phyloP scores from a whole-genome alignment of 2,797 vertebrate species.

The Poecilia wingei region DNA sequence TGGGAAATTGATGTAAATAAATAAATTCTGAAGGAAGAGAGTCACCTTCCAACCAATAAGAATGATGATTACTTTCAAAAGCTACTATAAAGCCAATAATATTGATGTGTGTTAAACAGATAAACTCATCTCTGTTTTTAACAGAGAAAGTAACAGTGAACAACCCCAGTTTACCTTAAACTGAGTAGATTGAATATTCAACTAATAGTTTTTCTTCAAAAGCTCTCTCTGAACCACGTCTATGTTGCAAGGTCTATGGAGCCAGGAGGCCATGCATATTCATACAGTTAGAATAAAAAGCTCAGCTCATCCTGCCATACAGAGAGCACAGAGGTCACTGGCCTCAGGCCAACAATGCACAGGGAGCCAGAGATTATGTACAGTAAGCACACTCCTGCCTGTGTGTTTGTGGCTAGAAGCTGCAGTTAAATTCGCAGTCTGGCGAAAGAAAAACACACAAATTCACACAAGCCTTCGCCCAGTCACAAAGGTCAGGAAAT shows the following conservation, averaged over 20 bases:
- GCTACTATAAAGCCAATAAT: not conserved
- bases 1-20: no score
- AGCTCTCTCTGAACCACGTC: not conserved
- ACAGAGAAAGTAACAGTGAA: not conserved
- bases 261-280: constrained; percentile 89
- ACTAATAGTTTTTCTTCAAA: not conserved
- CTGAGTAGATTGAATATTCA: not conserved
- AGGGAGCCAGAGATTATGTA: constrained; percentile 54
- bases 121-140: not conserved
- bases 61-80: not conserved
- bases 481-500: constrained; percentile 66
- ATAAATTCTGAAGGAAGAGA: not conserved
- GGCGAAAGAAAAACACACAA: constrained; percentile 52
- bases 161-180: not conserved
- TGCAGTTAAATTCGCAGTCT: constrained; percentile 51
- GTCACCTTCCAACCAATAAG: not conserved
- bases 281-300: constrained; percentile 75
- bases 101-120: not conserved
- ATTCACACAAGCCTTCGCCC: constrained; percentile 48
- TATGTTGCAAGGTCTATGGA: constrained; percentile 42
- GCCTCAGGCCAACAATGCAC: constrained; percentile 63
- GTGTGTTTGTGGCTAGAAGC: constrained; percentile 67
- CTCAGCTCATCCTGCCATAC: constrained; percentile 60
- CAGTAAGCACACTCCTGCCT: constrained; percentile 43
- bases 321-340: constrained; percentile 65